phyloP scores from a whole-genome alignment of 2,888 invertebrate genomes.

The Tachina fera region DNA sequence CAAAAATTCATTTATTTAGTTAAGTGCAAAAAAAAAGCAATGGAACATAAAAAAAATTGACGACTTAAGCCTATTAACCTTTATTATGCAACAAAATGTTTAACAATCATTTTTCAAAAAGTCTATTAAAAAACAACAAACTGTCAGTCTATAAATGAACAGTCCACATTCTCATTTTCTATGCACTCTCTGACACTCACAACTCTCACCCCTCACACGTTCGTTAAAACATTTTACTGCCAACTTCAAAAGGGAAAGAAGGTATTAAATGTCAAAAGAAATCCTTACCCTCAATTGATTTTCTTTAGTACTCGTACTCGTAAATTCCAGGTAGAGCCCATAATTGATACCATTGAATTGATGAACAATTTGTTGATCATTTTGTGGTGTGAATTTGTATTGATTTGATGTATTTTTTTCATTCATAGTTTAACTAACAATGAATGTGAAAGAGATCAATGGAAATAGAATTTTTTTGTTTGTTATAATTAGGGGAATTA shows the following conservation, averaged over 20 bases:
- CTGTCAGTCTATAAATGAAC: constrained; percentile 38
- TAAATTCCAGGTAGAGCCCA: constrained; percentile 42
- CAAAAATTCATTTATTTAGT: neutral
- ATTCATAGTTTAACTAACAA: constrained; percentile 18
- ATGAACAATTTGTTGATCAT: constrained; percentile 67
- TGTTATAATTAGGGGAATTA: constrained; percentile 40
- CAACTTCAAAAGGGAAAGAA: neutral
- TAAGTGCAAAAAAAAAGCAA: constrained; percentile 1
- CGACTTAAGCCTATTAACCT: constrained; percentile 60
- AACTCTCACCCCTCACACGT: constrained; percentile 48
- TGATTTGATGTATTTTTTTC: constrained; percentile 39
- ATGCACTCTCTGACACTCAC: constrained; percentile 5
- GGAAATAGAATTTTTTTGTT: neutral
- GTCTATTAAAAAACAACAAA: constrained; percentile 50
- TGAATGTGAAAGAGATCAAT: constrained; percentile 43
- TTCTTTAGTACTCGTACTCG: neutral
- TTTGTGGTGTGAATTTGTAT: constrained; percentile 54
- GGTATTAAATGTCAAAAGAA: neutral
- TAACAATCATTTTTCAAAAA: constrained; percentile 67
- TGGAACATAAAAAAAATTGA: constrained; percentile 1
- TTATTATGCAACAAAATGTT: constrained; percentile 44
- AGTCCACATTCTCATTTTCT: constrained; percentile 5
- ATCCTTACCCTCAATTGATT: constrained; percentile 56
- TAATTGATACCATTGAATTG: constrained; percentile 41
- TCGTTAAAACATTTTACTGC: neutral